Base-by-base conservation (phyloP, 1,140 invertebrate species). In the Hydropsyche tenuis region DNA sequence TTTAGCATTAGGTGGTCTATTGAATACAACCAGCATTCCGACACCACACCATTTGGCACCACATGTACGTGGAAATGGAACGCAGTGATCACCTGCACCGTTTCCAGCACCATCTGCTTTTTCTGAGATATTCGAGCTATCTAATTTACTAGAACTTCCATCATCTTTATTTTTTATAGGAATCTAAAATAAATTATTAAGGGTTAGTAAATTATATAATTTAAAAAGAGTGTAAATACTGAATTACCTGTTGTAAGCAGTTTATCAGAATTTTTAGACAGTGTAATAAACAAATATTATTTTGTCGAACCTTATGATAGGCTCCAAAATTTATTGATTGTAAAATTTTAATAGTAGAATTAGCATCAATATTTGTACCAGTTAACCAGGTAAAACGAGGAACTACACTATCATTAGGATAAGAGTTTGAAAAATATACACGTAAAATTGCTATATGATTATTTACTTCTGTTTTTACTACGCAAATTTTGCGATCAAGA, bases 61-160 rank as follows among this genome's bases (percentile, higher is more conserved):
- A 12, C 94, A 97, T 0, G 96, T 98, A 69, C 95, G 86, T 0
- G 96, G 96, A 85, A 97, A 98, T 0, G 96, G 96, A 75, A 98
- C 94, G 78, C 92, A 94, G n/a, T 91, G 88, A 80, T 94, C 92
- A 72, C 92, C 83, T 0, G 82, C 82, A 63, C 83, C 83, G 80
- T 93, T 92, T 72, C 91, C 81, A 9, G 82, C 81, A 65, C 82
- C 84, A 46, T 85, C 84, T 69, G 82, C 81, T 42, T 64, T 73
- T 45, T 75, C 76, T 82, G 83, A 9, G 80, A 83, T 62, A 81
- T 83, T 77, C 81, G 83, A 75, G 42, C 81, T 79, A 79, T 84
- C 83, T 5, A 81, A 82, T 74, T 84, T 85, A 79, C 82, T 82
- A 9, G 81, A 82, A 73, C 83, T 83, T 1, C 80, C 80, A 69